A percentile compares a stretch with the other conserved stretches of the same genome.
Conservation (phyloP, 2,797 vertebrate species). For the Cynodonichthys magdalenae region DNA sequence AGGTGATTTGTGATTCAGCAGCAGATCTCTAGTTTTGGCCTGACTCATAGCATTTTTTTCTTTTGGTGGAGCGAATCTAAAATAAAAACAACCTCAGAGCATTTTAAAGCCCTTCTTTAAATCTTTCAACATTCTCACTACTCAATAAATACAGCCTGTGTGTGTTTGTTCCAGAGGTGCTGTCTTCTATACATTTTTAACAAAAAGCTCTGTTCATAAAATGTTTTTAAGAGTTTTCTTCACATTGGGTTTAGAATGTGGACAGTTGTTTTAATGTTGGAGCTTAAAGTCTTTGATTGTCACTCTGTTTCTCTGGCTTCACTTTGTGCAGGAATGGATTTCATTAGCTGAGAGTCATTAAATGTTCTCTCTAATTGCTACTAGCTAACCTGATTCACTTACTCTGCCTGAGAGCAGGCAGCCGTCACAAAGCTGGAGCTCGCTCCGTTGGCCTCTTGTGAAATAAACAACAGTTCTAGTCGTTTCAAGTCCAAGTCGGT, state of each 20-base stretch:
- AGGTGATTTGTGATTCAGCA: background rate
- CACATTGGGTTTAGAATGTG: constrained; percentile 40
- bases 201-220: constrained; percentile 51
- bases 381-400: constrained; percentile 65
- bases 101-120: constrained; percentile 44
- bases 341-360: constrained; percentile 97
- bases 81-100: constrained; percentile 57
- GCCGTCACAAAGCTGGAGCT: constrained; percentile 15
- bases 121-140: constrained; percentile 57
- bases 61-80: constrained; percentile 31
- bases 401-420: constrained; percentile 43
- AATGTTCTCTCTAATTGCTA: constrained; percentile 95
- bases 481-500: constrained; percentile 23
- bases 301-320: constrained; percentile 76
- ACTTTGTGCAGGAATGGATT: constrained; percentile 88
- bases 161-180: constrained; percentile 51
- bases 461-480: constrained; percentile 45
- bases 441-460: constrained; percentile 27
- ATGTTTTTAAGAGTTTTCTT: constrained; percentile 48
- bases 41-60: constrained; percentile 5
- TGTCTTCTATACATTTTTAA: constrained; percentile 42
- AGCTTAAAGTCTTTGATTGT: constrained; percentile 29
- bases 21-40: constrained; percentile 34
- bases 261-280: constrained; percentile 30
- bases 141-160: constrained; percentile 60